Evolutionary conservation across 2,113 vertebrate genomes (phyloP).

Genomic region (Sus scrofa): DNA sequence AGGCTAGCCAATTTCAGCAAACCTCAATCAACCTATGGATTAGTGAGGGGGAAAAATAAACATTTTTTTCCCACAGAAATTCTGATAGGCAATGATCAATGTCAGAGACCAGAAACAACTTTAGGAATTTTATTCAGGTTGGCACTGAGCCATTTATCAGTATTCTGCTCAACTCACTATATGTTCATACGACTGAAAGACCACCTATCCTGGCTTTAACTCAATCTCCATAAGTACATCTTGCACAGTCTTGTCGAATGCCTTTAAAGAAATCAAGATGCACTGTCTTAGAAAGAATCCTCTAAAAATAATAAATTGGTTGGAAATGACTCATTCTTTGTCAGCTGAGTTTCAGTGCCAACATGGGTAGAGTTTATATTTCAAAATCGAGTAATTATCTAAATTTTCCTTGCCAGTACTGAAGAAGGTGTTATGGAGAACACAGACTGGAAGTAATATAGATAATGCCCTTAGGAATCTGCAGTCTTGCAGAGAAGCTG

Average conservation of each 20-base stretch:
- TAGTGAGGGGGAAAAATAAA: neutral
- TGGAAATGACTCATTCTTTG: conserved; percentile 22
- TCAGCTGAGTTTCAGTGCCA: neutral
- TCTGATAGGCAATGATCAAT: conserved; percentile 3
- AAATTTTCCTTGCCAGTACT: neutral
- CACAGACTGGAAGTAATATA: neutral
- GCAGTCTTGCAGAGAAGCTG: neutral
- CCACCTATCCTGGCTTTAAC: neutral
- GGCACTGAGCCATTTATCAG: neutral
- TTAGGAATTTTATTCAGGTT: neutral
- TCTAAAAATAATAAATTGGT: neutral
- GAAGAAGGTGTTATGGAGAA: neutral
- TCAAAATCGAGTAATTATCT: neutral
- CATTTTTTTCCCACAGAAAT: conserved; percentile 10
- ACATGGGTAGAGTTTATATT: neutral
- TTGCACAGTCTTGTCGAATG: neutral
- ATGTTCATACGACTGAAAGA: neutral
- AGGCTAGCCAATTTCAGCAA: neutral
- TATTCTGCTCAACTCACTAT: neutral
- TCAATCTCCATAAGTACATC: neutral
- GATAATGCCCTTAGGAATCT: neutral
- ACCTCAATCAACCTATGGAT: neutral
- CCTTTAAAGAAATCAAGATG: neutral
- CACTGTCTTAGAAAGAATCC: neutral
- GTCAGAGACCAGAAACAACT: neutral